These are phyloP conservation scores for Galerucella pusilla DNA, from an alignment of 2,888 invertebrate species.

Conservation along the genomic window DNA sequence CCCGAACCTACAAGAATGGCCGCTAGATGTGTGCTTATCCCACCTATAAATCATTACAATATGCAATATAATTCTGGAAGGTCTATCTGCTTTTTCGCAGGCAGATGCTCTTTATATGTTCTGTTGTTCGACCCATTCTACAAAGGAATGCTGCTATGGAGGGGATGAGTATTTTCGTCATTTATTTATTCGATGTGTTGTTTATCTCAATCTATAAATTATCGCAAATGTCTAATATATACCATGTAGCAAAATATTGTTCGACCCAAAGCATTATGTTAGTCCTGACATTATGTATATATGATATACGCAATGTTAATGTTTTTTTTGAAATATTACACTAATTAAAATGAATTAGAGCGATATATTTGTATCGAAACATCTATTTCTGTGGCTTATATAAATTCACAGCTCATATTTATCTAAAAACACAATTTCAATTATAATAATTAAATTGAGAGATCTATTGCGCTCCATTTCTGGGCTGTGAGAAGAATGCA, in stretches of 20 bases:
- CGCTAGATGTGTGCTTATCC: constrained; percentile 66
- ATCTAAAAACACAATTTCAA: no score
- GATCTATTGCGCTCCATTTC: no score
- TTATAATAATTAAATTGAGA: no score
- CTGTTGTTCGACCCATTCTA: constrained; percentile 27
- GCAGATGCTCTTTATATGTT: constrained; percentile 65
- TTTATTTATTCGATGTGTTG: constrained; percentile 19
- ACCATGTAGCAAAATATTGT: neutral
- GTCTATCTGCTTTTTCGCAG: constrained; percentile 66
- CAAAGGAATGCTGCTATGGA: constrained; percentile 24
- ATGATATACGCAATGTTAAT: no score
- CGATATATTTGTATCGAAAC: no score
- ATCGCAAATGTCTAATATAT: neutral
- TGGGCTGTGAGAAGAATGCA: no score
- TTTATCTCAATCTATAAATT: constrained; percentile 10
- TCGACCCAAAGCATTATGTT: no score
- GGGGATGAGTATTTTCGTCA: constrained; percentile 14
- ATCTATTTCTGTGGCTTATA: no score
- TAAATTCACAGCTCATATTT: no score
- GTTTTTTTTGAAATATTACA: no score
- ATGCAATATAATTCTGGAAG: constrained; percentile 67
- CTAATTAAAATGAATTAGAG: no score
- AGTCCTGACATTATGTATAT: no score
- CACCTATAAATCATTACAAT: constrained; percentile 67
- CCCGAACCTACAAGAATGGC: constrained; percentile 66